Conservation (phyloP, 1,140 invertebrate genomes). For the Drosophila tropicalis region DNA sequence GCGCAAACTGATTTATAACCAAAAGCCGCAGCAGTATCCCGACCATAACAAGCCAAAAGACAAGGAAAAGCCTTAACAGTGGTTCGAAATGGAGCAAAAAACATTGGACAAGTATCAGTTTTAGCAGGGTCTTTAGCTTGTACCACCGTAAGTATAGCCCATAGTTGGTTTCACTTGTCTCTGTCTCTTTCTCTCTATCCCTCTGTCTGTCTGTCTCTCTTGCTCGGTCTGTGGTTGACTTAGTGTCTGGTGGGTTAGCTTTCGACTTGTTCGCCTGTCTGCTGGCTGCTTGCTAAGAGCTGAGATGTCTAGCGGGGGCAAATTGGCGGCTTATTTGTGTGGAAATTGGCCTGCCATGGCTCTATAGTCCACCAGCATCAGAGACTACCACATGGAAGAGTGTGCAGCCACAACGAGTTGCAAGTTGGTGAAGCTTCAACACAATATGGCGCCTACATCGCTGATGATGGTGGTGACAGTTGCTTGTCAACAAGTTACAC, state of each 20-base stretch:
- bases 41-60: constrained; percentile 29
- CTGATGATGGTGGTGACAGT: constrained; percentile 79
- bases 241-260: constrained; percentile 57
- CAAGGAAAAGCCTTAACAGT: constrained; percentile 37
- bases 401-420: constrained; percentile 26
- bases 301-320: constrained; percentile 47
- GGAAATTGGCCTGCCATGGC: constrained; percentile 64
- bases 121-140: not conserved
- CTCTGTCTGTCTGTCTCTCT: constrained; percentile 23
- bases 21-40: constrained; percentile 32
- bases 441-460: constrained; percentile 61
- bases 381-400: constrained; percentile 23
- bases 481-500: constrained; percentile 70
- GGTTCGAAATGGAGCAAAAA: constrained; percentile 8
- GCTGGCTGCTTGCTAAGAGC: constrained; percentile 22
- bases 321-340: constrained; percentile 79
- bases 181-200: constrained; percentile 16
- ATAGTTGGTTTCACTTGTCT: not conserved
- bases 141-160: not conserved
- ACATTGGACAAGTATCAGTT: not conserved
- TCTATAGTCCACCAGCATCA: constrained; percentile 22
- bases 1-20: constrained; percentile 79
- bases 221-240: constrained; percentile 54
- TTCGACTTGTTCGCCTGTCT: constrained; percentile 51
- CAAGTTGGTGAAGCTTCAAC: constrained; percentile 44